Evolutionary conservation across 2,113 vertebrate species (phyloP).

Genomic region (Halcyon malimbica): DNA sequence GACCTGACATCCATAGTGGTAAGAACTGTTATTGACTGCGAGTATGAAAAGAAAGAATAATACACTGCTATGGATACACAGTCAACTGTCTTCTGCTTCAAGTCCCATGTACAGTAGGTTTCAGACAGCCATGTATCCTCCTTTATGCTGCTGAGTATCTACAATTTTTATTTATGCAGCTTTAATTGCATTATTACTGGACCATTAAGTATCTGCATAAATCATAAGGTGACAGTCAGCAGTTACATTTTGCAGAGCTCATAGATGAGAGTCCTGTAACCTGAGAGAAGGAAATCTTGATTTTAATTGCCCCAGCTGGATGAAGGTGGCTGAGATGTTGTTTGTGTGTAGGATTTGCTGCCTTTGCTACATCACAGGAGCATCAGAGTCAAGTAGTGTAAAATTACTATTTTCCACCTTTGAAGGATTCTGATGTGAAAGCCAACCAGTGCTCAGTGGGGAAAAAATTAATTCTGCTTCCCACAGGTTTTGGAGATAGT

Average conservation of each 20-base stretch:
- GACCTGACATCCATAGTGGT: slow-evolving; percentile 99
- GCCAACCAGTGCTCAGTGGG: neutral
- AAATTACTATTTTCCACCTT: slow-evolving; percentile 28
- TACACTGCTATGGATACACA: neutral
- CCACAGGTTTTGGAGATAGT: neutral
- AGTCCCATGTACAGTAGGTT: neutral
- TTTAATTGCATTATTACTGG: slow-evolving; percentile 27
- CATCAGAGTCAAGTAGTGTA: slow-evolving; percentile 46
- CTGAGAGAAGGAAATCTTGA: neutral
- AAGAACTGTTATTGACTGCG: slow-evolving; percentile 45
- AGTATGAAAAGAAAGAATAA: neutral
- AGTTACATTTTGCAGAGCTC: neutral
- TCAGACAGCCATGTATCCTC: neutral
- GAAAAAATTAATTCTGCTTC: slow-evolving; percentile 8
- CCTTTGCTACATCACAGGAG: neutral
- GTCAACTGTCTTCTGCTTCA: neutral
- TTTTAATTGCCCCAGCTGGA: neutral
- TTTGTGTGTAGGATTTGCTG: neutral
- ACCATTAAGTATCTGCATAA: neutral
- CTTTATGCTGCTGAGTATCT: neutral
- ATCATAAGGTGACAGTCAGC: neutral
- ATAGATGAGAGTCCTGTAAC: neutral
- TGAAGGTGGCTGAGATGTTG: neutral
- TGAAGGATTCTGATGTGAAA: neutral
- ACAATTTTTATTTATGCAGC: neutral